phyloP scores from a whole-genome alignment of 1,140 invertebrate genomes.

The Drosophila prosaltans region DNA sequence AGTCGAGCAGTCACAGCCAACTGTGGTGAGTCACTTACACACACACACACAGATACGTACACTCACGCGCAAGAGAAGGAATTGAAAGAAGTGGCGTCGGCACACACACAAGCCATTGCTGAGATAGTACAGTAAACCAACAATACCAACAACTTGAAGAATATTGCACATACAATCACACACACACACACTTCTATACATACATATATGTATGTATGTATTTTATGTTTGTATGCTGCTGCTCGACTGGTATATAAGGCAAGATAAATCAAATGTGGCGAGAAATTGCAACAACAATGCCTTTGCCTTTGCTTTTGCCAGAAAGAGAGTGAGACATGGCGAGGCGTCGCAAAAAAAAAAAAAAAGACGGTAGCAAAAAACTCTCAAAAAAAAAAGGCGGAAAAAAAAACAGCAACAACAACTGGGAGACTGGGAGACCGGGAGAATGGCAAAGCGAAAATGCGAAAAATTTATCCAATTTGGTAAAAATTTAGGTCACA shows the following conservation, averaged over 20 bases:
- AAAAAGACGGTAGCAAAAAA: background rate
- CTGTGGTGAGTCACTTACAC: conserved; percentile 74
- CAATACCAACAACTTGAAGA: conserved; percentile 52
- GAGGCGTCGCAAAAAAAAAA: conserved; percentile 20
- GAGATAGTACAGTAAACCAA: conserved; percentile 26
- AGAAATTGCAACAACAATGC: conserved; percentile 77
- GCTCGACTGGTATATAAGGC: conserved; percentile 65
- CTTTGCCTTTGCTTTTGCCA: conserved; percentile 28
- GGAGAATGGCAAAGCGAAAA: conserved; percentile 67
- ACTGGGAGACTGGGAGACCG: conserved; percentile 31
- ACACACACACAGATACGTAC: conserved; percentile 37
- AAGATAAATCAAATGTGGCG: conserved; percentile 81
- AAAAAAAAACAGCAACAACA: conserved; percentile 8
- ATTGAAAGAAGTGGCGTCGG: conserved; percentile 16
- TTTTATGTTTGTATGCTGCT: conserved; percentile 28
- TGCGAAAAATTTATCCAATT: conserved; percentile 83
- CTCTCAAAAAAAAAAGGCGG: background rate
- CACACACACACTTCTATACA: conserved; percentile 25
- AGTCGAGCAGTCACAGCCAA: conserved; percentile 53
- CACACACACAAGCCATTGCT: conserved; percentile 38
- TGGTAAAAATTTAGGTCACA: conserved; percentile 83
- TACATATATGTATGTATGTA: conserved; percentile 19
- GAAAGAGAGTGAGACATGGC: conserved; percentile 26
- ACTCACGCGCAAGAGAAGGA: conserved; percentile 24
- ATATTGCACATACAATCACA: conserved; percentile 45